These are phyloP conservation scores for Glyptemys insculpta DNA, from an alignment of 2,797 vertebrate species.

Conservation along the genomic window DNA sequence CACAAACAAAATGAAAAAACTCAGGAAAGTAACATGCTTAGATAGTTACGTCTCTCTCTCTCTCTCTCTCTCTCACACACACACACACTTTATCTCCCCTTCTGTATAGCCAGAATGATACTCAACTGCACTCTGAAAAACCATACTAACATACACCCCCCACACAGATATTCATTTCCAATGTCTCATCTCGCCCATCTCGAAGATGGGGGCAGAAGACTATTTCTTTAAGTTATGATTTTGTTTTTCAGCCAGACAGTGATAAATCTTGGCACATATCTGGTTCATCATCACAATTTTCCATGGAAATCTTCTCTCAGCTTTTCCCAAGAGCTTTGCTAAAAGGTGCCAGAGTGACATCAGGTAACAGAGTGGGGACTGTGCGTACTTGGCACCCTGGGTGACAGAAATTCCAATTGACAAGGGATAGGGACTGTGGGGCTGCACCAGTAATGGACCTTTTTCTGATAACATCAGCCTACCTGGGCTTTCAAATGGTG, in stretches of 20 bases:
- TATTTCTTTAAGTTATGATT: background rate
- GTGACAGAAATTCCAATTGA: background rate
- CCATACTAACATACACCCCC: no score
- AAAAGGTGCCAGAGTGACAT: background rate
- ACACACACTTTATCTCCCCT: background rate
- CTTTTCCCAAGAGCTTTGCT: background rate
- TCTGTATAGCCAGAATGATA: fast-evolving
- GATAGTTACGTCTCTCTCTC: background rate
- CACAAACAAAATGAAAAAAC: background rate
- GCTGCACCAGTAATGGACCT: background rate
- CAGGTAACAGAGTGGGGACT: background rate
- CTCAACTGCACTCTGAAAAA: fast-evolving
- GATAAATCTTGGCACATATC: background rate
- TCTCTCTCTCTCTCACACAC: background rate
- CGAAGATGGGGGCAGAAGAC: background rate
- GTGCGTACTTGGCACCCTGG: background rate
- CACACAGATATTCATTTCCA: background rate
- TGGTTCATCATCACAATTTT: background rate
- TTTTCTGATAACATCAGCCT: background rate
- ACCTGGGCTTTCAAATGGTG: background rate
- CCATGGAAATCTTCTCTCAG: background rate
- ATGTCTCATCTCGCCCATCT: background rate
- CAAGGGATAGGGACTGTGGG: background rate
- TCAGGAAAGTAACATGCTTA: background rate
- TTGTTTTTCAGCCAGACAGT: background rate